Evolutionary conservation across 64 coral and sea anemone genomes (phyloP), one percentile per base, ranked within the genome.

Genomic region (Anthopleura sola): DNA sequence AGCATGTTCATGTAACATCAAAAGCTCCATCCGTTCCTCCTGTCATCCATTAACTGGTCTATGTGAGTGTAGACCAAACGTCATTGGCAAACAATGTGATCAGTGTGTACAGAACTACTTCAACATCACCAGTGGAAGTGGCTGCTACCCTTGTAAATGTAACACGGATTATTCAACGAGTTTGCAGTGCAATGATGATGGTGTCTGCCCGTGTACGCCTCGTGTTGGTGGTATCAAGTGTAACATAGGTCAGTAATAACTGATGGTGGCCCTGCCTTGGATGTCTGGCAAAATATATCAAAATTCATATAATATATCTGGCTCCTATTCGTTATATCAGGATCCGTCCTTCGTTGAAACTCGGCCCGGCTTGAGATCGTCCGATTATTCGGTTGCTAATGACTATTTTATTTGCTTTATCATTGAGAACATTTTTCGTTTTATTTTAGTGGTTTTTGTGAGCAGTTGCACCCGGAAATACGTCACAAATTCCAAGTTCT

Each of bases 51-150:
- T 74, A 9, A 92, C 96, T 58, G 96, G 96, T 44, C 89, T 90
- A 21, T 98, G 96, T 78, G 48, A 48, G 2, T 98, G 96, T 55
- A 98, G 94, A 78, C 36, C 2, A 83, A 88, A 85, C 60, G 92
- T 94, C 31, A 78, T 78, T 76, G 96, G 96, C 66, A 82, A 79
- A 84, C 78, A 87, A 8, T 98, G 96, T 64, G 81, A 86, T 77
- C 69, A 40, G 32, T 97, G 94, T 85, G 24, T 44, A 34, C 44
- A 39, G 49, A 57, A 93, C 78, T 90, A 80, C 85, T 97, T 84
- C 81, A 93, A 97, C 80, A 87, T 97, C 60, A 90, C 82, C 58
- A 97, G 94, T 90, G 88, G 90, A 20, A 80, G 26, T 80, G 94
- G 91, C 18, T 97, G 94, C 36, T 90, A 75, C 4, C 85, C 94